These are phyloP conservation scores for Python bivittatus DNA, from an alignment of 2,113 vertebrate genomes.

Conservation along the genomic window DNA sequence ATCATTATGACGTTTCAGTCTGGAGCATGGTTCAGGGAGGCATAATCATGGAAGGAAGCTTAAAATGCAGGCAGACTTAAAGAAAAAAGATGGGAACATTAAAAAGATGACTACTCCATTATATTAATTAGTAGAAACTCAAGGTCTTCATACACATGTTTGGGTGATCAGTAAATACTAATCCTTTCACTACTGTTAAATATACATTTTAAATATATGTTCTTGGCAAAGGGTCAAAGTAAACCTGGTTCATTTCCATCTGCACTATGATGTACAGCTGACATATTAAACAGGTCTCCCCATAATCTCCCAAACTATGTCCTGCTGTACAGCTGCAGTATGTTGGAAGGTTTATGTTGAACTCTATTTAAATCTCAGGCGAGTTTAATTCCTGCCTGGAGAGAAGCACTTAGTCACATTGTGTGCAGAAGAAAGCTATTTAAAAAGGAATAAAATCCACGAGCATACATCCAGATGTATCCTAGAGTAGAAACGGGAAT, in stretches of 20 bases:
- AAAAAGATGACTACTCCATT: constrained; percentile 26
- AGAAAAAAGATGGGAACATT: constrained; percentile 47
- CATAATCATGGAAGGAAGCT: constrained; percentile 60
- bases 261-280: constrained; percentile 27
- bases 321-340: constrained; percentile 41
- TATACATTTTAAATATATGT: background rate
- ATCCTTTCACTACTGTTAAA: background rate
- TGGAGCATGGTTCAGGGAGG: constrained; percentile 58
- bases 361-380: constrained; percentile 45
- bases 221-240: constrained; percentile 14
- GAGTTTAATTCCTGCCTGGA: constrained; percentile 58
- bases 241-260: background rate
- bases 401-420: constrained; percentile 36
- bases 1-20: constrained; percentile 57
- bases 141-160: background rate
- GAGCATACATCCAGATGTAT: constrained; percentile 30
- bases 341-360: constrained; percentile 55
- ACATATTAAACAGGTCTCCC: constrained; percentile 50
- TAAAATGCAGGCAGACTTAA: constrained; percentile 55
- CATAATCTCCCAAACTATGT: constrained; percentile 23
- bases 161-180: constrained; percentile 30
- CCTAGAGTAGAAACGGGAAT: constrained; percentile 48
- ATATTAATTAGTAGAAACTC: constrained; percentile 43
- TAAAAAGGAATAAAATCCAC: constrained; percentile 30
- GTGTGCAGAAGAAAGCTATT: constrained; percentile 22